phyloP scores from a whole-genome alignment of 1,140 invertebrate genomes.

The Homarus americanus region DNA sequence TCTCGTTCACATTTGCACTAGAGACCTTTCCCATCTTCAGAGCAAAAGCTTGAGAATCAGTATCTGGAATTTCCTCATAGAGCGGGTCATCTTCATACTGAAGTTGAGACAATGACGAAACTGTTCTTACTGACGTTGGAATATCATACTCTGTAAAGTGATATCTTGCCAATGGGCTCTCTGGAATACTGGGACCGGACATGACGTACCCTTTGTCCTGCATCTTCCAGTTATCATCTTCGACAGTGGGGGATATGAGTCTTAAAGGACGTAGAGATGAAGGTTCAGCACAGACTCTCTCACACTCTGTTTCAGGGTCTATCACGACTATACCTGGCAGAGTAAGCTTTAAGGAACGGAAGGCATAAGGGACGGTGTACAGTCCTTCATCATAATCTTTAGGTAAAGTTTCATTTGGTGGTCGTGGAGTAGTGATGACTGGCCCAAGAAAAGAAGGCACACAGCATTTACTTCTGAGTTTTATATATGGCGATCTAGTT shows the following conservation, averaged over 20 bases:
- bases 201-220: not conserved
- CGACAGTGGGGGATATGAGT: not conserved
- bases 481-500: not conserved
- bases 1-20: not conserved
- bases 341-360: not conserved
- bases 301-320: slow-evolving; percentile 27
- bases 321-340: slow-evolving; percentile 33
- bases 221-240: not conserved
- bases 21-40: not conserved
- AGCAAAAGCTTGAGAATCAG: not conserved
- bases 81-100: not conserved
- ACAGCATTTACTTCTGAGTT: not conserved
- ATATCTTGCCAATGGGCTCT: not conserved
- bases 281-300: not conserved
- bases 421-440: not conserved
- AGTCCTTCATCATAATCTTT: not conserved
- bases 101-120: not conserved
- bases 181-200: not conserved
- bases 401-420: not conserved
- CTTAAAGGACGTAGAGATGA: not conserved
- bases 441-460: not conserved
- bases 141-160: not conserved
- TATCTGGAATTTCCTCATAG: not conserved
- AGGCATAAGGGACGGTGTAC: not conserved
- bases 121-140: not conserved